A percentile compares a stretch with the other conserved stretches of the same genome.
Conservation (phyloP, 2,797 vertebrate genomes). For the Falco columbarius region DNA sequence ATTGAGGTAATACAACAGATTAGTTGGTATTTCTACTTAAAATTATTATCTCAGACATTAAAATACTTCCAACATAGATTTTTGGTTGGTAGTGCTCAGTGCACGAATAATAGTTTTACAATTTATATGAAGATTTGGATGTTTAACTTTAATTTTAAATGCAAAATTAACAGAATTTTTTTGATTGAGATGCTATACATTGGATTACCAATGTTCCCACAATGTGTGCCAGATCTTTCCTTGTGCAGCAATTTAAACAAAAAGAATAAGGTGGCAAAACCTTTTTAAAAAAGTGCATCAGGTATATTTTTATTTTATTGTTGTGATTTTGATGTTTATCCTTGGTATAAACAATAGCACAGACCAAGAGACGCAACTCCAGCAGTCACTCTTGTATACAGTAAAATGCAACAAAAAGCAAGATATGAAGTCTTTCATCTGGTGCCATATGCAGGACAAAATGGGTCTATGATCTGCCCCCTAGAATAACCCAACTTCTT, state of each 20-base stretch:
- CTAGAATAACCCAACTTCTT: not conserved
- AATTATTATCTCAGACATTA: not conserved
- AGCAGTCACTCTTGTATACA: not conserved
- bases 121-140: not conserved
- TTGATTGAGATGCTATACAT: not conserved
- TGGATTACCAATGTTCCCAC: not conserved
- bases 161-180: not conserved
- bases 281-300: not conserved
- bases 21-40: not conserved
- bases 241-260: not conserved
- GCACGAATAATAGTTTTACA: not conserved
- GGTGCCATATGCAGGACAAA: not conserved
- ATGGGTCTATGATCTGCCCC: not conserved
- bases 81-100: not conserved
- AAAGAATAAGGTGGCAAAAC: not conserved
- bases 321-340: not conserved
- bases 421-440: not conserved
- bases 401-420: not conserved
- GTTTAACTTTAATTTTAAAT: not conserved
- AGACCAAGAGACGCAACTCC: not conserved
- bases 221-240: not conserved
- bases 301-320: not conserved
- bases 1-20: not conserved
- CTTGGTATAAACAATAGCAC: not conserved
- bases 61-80: not conserved